Base-by-base conservation (phyloP, 2,888 invertebrate species). In the Ischnura elegans region DNA sequence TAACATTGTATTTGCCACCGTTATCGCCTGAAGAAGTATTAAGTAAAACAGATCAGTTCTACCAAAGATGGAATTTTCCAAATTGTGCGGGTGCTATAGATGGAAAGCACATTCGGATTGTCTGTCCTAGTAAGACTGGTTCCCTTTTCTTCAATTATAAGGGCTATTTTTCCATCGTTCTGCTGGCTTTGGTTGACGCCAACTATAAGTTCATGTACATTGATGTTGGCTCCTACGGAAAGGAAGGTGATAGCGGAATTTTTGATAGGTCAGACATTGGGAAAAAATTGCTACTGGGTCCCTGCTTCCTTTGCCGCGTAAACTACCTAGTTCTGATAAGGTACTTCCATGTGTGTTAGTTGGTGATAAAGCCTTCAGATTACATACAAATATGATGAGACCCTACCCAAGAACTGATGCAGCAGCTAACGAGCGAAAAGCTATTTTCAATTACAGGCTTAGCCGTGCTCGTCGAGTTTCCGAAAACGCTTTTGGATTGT, bases 151-250 rank as follows among this genome's bases (percentile, higher is more conserved):
- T 42, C 84, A 85, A 85, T 43, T 85, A 19, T 21, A 85, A 43
- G 43, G 42, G 42, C 19, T 85, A 42, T 85, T 85, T 85, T 85
- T 85, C 84, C 36, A 42, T 85, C 42, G 84, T 85, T 19, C 42
- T 85, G 43, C 36, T 85, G 84, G 84, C 84, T 25, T 8, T 85
- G 19, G 84, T 21, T 16, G 84, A 85, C 84, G 84, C 84, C 36
- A 85, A 85, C 13, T 43, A 42, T 85, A 21, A 13, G 0, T 85
- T 85, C 84, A 85, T 21, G 42, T 36, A 36, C 42, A 21, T 85
- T 8, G 84, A 84, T 84, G 21, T 85, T 85, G 84, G 84, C 19
- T 36, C 84, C 42, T 85, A 85, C 42, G 84, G 84, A 42, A 85
- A 5, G 42, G 42, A 85, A 43, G 84, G 84, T 16, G 84, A 85